A percentile compares a stretch with the other conserved stretches of the same genome.
phyloP scores from a whole-genome alignment of 2,113 vertebrate genomes.

The Nothobranchius furzeri region DNA sequence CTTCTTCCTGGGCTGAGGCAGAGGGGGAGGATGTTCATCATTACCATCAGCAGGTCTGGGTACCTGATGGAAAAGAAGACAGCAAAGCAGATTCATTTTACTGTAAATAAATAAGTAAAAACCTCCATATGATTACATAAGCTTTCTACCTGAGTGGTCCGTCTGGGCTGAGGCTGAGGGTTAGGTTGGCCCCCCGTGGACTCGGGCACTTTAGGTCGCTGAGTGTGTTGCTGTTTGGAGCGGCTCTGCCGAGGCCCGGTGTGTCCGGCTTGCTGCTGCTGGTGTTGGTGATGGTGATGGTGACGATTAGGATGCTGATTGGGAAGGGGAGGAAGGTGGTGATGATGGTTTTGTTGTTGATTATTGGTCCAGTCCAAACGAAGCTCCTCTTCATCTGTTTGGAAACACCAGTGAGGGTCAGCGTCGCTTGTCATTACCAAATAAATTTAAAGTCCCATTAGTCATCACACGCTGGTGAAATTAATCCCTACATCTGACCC shows the following conservation, averaged over 20 bases:
- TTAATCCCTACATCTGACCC: no score
- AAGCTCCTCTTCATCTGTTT: slow-evolving; percentile 58
- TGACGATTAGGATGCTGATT: background rate
- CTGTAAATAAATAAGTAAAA: no score
- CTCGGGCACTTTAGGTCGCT: background rate
- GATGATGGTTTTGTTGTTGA: background rate
- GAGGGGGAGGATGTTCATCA: slow-evolving; percentile 63
- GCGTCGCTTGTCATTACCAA: no score
- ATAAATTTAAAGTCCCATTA: no score
- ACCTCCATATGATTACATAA: background rate
- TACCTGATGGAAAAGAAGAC: slow-evolving; percentile 11
- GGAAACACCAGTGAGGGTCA: background rate
- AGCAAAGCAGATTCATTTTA: background rate
- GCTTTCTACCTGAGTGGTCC: slow-evolving; percentile 29
- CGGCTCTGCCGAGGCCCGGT: slow-evolving; percentile 50
- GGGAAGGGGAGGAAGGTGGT: background rate
- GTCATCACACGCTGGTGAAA: no score
- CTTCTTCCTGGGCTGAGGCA: slow-evolving; percentile 74
- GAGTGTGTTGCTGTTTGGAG: slow-evolving; percentile 23
- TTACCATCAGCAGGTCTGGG: accelerated
- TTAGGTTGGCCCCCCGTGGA: background rate
- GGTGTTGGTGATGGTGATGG: background rate
- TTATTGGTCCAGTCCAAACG: slow-evolving; percentile 26
- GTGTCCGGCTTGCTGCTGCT: slow-evolving; percentile 46
- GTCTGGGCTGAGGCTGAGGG: slow-evolving; percentile 33